Conservation (phyloP, 2,113 vertebrate species). For the Rostratula benghalensis region DNA sequence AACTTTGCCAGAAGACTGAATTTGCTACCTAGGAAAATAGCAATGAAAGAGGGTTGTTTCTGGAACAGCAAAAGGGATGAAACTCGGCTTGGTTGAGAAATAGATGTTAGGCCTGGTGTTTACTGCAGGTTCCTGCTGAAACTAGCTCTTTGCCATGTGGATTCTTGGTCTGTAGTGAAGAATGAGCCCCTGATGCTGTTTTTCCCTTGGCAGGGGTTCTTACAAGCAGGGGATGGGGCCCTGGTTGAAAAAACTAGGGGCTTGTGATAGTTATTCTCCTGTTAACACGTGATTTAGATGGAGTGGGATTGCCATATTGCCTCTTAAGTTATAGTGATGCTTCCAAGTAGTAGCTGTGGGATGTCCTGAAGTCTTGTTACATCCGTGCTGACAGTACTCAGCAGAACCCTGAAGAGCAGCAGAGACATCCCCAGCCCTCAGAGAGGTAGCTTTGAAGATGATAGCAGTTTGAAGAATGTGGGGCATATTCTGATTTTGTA, state of each 20-base stretch:
- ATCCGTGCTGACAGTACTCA: background rate
- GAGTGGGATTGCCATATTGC: background rate
- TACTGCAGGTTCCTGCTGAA: background rate
- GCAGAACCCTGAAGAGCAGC: background rate
- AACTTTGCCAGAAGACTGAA: background rate
- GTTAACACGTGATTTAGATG: background rate
- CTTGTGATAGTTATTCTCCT: background rate
- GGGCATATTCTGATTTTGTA: background rate
- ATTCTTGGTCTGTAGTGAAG: background rate
- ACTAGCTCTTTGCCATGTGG: background rate
- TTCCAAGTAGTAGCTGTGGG: background rate
- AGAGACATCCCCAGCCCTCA: background rate
- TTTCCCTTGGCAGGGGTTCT: background rate
- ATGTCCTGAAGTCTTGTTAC: background rate
- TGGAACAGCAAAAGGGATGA: background rate
- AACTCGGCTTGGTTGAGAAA: rapidly evolving
- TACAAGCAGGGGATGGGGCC: background rate
- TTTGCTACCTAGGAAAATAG: background rate
- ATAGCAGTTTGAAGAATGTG: background rate
- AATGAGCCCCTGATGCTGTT: rapidly evolving
- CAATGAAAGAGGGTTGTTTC: background rate
- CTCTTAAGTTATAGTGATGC: background rate
- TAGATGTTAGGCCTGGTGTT: background rate
- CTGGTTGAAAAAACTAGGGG: background rate
- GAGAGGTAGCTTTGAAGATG: background rate